These are phyloP conservation scores for Urocynchramus pylzowi DNA, from an alignment of 2,113 vertebrate species.

Conservation along the genomic window DNA sequence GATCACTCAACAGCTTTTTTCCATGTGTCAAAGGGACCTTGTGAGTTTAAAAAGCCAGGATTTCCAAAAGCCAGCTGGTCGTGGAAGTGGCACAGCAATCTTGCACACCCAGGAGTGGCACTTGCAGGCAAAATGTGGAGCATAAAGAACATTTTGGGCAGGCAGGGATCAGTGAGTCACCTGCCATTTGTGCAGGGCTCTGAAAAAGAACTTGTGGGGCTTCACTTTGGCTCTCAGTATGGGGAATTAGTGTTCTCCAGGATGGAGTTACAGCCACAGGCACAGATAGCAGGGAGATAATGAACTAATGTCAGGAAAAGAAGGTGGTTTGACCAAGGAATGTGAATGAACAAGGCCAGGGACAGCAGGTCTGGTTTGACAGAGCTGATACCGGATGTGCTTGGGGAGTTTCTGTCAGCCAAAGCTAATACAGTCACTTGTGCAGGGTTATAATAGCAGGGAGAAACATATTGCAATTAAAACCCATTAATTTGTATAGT, in stretches of 20 bases:
- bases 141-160: background rate
- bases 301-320: background rate
- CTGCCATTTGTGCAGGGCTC: background rate
- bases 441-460: background rate
- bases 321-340: background rate
- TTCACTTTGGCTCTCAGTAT: background rate
- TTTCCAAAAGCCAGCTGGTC: background rate
- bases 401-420: background rate
- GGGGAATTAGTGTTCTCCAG: background rate
- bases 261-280: background rate
- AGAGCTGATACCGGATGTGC: background rate
- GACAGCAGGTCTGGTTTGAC: background rate
- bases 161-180: background rate
- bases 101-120: background rate
- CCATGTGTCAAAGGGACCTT: rapidly evolving
- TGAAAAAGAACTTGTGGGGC: background rate
- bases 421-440: background rate
- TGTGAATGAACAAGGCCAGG: background rate
- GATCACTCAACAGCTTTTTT: background rate
- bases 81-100: background rate
- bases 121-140: background rate
- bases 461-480: background rate
- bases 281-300: background rate
- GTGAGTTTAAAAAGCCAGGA: background rate
- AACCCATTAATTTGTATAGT: background rate